Evolutionary conservation across 2,797 vertebrate species (phyloP).

Genomic region (Spea hammondii): DNA sequence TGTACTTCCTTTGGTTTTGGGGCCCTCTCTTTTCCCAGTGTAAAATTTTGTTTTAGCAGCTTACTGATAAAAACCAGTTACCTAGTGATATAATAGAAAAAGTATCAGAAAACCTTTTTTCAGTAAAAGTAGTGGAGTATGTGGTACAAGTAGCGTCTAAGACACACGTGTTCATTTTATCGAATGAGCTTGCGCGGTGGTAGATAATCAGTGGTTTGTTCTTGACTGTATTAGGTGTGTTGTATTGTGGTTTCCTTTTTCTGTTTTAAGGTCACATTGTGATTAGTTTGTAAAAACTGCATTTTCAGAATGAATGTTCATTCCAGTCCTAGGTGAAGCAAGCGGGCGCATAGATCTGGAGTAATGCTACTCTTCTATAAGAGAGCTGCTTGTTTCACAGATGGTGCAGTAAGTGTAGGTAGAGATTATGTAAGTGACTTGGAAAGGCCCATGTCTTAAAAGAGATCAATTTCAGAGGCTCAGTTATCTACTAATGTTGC

Average conservation of each 20-base stretch:
- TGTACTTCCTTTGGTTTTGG: no score
- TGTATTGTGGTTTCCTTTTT: constrained; percentile 14
- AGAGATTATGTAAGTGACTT: constrained; percentile 34
- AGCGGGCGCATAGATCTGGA: constrained; percentile 1
- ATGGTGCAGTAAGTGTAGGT: constrained; percentile 28
- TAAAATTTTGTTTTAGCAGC: no score
- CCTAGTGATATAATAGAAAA: background rate
- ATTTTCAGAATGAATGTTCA: background rate
- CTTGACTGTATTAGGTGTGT: constrained; percentile 14
- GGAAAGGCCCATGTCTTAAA: background rate
- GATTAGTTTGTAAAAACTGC: constrained; percentile 14
- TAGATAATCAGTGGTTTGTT: constrained; percentile 23
- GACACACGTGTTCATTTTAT: background rate
- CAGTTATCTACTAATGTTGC: no score
- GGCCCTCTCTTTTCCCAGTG: no score
- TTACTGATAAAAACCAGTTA: no score
- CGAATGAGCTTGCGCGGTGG: background rate
- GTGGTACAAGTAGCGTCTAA: background rate
- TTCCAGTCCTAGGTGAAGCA: background rate
- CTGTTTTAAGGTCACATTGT: constrained; percentile 24
- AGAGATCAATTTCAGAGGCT: no score
- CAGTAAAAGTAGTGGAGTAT: background rate
- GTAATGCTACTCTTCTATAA: background rate
- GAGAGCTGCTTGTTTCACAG: constrained; percentile 2
- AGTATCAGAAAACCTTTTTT: background rate